phyloP scores from a whole-genome alignment of 2,888 invertebrate genomes.

The Chironomus tentans region DNA sequence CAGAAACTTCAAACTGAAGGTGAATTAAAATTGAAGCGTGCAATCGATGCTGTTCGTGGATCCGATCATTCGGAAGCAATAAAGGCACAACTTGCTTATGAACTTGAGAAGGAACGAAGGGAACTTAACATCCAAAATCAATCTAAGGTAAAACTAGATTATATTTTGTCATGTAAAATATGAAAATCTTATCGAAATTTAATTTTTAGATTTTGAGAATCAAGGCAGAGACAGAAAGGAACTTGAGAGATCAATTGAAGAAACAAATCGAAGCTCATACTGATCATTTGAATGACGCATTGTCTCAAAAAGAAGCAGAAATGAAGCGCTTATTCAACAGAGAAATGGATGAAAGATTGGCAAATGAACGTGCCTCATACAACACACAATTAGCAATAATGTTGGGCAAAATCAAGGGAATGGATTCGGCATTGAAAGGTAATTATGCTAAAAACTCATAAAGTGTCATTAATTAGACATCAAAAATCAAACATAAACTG shows the following conservation, averaged over 20 bases:
- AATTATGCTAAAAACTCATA: background rate
- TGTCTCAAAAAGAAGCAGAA: slow-evolving; percentile 48
- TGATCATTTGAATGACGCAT: slow-evolving; percentile 66
- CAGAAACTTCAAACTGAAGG: slow-evolving; percentile 59
- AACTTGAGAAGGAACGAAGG: slow-evolving; percentile 58
- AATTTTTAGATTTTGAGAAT: slow-evolving; percentile 53
- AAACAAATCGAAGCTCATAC: slow-evolving; percentile 78
- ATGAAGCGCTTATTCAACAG: slow-evolving; percentile 46
- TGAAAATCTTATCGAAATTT: too few relatives aligned
- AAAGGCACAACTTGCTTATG: slow-evolving; percentile 53
- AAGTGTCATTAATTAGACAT: background rate
- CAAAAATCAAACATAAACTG: too few relatives aligned
- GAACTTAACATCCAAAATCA: slow-evolving; percentile 60
- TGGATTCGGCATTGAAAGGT: slow-evolving; percentile 69
- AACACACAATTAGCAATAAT: slow-evolving; percentile 63
- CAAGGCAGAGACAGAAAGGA: slow-evolving; percentile 58
- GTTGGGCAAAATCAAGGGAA: slow-evolving; percentile 63
- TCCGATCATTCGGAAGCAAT: slow-evolving; percentile 48
- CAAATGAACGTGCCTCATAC: slow-evolving; percentile 56
- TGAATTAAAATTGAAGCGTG: slow-evolving; percentile 52
- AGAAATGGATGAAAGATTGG: slow-evolving; percentile 56
- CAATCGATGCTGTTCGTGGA: slow-evolving; percentile 51
- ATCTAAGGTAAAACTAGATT: slow-evolving; percentile 52
- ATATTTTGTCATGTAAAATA: too few relatives aligned
- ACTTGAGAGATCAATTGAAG: slow-evolving; percentile 67